Evolutionary conservation across 1,140 invertebrate species (phyloP).

Genomic region (Eciton burchellii): DNA sequence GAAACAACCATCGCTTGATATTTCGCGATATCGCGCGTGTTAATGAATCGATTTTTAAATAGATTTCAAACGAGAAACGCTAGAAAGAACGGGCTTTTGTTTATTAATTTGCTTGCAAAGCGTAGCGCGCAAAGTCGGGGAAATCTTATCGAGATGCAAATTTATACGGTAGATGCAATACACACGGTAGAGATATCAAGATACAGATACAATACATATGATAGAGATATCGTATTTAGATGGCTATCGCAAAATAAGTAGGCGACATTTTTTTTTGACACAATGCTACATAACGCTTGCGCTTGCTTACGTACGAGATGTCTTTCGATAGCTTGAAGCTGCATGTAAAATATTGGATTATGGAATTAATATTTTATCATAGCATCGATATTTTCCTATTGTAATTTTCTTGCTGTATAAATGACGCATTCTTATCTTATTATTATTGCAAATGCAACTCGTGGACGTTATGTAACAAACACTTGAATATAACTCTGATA

Average conservation of each 20-base stretch:
- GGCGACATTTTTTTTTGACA: not conserved
- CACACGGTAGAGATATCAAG: too few species aligned
- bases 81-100: too few species aligned
- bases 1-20: not conserved
- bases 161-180: too few species aligned
- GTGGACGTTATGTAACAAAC: constrained; percentile 40
- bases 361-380: constrained; percentile 5
- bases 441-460: not conserved
- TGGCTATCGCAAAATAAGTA: not conserved
- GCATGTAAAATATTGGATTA: constrained; percentile 11
- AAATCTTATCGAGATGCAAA: not conserved
- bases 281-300: not conserved
- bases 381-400: not conserved
- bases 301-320: not conserved
- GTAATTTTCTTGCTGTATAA: not conserved
- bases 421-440: not conserved
- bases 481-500: constrained; percentile 62
- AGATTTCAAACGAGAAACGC: too few species aligned
- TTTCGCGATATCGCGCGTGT: not conserved
- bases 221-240: not conserved
- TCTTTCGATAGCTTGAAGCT: not conserved
- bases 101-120: not conserved
- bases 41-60: too few species aligned
- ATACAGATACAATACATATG: too few species aligned
- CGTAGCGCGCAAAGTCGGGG: not conserved